Evolutionary conservation across 2,797 vertebrate genomes (phyloP).

Genomic region (Macropodus opercularis): DNA sequence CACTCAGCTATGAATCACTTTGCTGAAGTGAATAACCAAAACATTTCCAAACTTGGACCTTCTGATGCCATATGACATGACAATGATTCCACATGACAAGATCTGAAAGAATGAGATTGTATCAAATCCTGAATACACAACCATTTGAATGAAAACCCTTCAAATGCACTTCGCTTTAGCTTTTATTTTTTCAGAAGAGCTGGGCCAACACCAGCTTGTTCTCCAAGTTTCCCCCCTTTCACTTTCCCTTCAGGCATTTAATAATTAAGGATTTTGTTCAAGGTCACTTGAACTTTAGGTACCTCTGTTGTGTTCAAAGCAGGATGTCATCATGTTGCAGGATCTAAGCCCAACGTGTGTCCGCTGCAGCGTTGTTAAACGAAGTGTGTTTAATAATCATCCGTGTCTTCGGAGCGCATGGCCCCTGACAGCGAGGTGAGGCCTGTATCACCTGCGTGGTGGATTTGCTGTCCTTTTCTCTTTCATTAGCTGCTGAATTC

Average conservation of each 20-base stretch:
- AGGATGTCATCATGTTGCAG: too few species aligned
- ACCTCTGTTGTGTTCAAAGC: slow-evolving; percentile 11
- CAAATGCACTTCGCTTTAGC: not conserved
- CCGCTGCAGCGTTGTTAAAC: too few species aligned
- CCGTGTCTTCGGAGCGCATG: not conserved
- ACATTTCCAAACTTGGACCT: slow-evolving; percentile 11
- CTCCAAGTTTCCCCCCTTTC: not conserved
- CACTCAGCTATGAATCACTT: slow-evolving; percentile 36
- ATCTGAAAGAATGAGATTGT: not conserved
- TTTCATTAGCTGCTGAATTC: slow-evolving; percentile 72
- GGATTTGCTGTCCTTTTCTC: slow-evolving; percentile 56
- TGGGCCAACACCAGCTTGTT: not conserved
- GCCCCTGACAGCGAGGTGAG: slow-evolving; percentile 37
- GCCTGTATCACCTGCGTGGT: slow-evolving; percentile 55
- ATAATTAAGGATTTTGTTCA: slow-evolving; percentile 35
- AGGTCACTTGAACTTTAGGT: slow-evolving; percentile 37
- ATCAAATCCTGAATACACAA: not conserved
- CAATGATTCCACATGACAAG: too few species aligned
- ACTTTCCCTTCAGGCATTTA: slow-evolving; percentile 21
- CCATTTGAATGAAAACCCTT: slow-evolving; percentile 17
- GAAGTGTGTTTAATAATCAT: slow-evolving; percentile 20
- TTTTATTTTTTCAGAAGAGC: not conserved
- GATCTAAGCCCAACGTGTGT: too few species aligned
- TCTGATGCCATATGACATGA: slow-evolving; percentile 3
- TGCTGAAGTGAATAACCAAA: slow-evolving; percentile 21